These are phyloP conservation scores for Arge pagana DNA, from an alignment of 2,888 invertebrate genomes.

Conservation along the genomic window DNA sequence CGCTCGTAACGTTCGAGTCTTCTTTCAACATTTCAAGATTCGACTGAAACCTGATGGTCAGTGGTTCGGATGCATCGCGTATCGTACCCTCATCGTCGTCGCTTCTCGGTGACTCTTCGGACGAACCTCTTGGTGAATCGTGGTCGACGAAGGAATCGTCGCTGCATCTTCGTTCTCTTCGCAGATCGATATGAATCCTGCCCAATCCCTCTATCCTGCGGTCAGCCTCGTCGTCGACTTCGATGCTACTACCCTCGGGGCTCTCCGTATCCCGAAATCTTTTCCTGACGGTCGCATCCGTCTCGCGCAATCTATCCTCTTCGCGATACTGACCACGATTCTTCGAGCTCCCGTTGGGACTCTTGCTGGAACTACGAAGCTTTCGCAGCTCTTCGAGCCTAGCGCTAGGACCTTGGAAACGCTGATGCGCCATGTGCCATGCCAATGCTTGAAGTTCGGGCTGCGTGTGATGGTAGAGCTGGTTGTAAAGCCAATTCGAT, in stretches of 20 bases:
- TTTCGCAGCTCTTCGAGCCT: conserved; percentile 50
- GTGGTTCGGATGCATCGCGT: conserved; percentile 38
- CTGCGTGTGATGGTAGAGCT: conserved; percentile 52
- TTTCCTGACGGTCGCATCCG: conserved; percentile 29
- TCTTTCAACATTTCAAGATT: conserved; percentile 51
- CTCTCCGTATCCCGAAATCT: conserved; percentile 42
- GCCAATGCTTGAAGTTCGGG: conserved; percentile 56
- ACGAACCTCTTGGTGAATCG: conserved; percentile 49
- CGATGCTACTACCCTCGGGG: conserved; percentile 53
- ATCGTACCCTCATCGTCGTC: conserved; percentile 39
- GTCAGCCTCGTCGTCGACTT: conserved; percentile 52
- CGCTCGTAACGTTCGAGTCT: conserved; percentile 35
- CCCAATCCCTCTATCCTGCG: conserved; percentile 19
- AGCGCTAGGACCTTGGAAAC: conserved; percentile 51
- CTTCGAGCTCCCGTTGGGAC: conserved; percentile 46
- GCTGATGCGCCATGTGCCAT: conserved; percentile 53
- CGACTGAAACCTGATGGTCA: conserved; percentile 44
- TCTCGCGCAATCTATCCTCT: conserved; percentile 28
- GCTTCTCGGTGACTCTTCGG: conserved; percentile 31
- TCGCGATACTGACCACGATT: conserved; percentile 30
- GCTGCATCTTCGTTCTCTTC: conserved; percentile 44
- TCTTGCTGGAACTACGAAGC: conserved; percentile 43
- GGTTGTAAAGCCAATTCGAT: conserved; percentile 55
- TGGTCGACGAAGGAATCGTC: conserved; percentile 48
- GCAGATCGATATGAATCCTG: conserved; percentile 22